Conservation (phyloP, 2,888 invertebrate genomes). For the Drosophila neutralis region DNA sequence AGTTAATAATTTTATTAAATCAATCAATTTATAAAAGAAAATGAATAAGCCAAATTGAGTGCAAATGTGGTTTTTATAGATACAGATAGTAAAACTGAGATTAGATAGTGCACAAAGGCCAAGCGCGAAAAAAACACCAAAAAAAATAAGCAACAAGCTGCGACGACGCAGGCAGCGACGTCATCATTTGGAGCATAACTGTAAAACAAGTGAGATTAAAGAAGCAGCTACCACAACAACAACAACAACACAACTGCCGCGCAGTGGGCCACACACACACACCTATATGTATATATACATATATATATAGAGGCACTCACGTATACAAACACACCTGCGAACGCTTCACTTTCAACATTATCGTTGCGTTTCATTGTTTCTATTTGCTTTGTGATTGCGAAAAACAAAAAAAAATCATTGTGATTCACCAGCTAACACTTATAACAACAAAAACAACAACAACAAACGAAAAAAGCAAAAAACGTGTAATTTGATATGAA, state of each 20-base stretch:
- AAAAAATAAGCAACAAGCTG: conserved; percentile 56
- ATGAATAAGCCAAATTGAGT: conserved; percentile 37
- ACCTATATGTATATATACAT: conserved; percentile 9
- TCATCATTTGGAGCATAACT: conserved; percentile 74
- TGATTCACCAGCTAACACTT: conserved; percentile 50
- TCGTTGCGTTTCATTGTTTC: conserved; percentile 73
- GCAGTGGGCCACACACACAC: conserved; percentile 53
- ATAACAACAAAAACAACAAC: conserved; percentile 13
- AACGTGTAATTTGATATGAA: conserved; percentile 63
- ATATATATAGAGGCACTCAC: conserved; percentile 5
- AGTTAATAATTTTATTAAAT: conserved; percentile 46
- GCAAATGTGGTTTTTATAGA: conserved; percentile 4
- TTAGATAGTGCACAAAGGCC: conserved; percentile 61
- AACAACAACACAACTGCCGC: conserved; percentile 27
- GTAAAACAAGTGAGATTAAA: conserved; percentile 74
- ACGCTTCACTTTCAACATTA: conserved; percentile 79
- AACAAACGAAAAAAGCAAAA: conserved; percentile 18
- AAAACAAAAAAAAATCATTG: conserved; percentile 48
- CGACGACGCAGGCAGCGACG: conserved; percentile 51
- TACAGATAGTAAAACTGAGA: conserved; percentile 26
- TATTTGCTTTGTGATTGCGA: conserved; percentile 75
- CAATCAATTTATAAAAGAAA: conserved; percentile 12
- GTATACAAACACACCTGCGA: conserved; percentile 60
- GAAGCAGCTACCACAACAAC: conserved; percentile 29
- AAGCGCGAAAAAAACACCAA: conserved; percentile 25